Conservation (phyloP, 2,888 invertebrate genomes). For the Cetonia aurata region DNA sequence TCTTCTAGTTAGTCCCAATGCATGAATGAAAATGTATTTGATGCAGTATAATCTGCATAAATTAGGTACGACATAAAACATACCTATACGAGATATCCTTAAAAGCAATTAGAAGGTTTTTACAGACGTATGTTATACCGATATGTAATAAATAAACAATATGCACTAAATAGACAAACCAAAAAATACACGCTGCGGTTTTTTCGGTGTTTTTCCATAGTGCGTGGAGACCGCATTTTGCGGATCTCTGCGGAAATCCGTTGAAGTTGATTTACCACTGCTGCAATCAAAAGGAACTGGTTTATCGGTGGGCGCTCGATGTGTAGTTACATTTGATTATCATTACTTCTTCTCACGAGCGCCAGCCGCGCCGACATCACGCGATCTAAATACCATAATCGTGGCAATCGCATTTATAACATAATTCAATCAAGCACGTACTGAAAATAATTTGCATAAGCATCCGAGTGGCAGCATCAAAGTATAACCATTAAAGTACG, state of each 20-base stretch:
- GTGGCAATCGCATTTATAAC: background rate
- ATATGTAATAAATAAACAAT: no score
- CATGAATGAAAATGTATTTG: no score
- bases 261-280: conserved; percentile 18
- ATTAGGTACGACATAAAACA: no score
- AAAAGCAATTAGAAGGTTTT: no score
- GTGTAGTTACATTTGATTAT: conserved; percentile 4
- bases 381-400: background rate
- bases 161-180: background rate
- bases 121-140: no score
- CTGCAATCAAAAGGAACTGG: conserved; percentile 25
- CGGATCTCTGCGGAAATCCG: conserved; percentile 28
- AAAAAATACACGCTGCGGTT: background rate
- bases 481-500: no score
- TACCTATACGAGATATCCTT: no score
- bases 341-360: background rate
- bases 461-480: no score
- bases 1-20: no score
- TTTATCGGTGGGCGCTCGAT: conserved; percentile 17
- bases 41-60: no score
- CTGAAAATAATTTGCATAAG: background rate
- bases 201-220: conserved; percentile 18
- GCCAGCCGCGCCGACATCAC: background rate
- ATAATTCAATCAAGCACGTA: background rate
- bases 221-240: conserved; percentile 12